Evolutionary conservation across 37 sponge, comb jelly and placozoan genomes (phyloP).

Genomic region (Trichoplax adhaerens): DNA sequence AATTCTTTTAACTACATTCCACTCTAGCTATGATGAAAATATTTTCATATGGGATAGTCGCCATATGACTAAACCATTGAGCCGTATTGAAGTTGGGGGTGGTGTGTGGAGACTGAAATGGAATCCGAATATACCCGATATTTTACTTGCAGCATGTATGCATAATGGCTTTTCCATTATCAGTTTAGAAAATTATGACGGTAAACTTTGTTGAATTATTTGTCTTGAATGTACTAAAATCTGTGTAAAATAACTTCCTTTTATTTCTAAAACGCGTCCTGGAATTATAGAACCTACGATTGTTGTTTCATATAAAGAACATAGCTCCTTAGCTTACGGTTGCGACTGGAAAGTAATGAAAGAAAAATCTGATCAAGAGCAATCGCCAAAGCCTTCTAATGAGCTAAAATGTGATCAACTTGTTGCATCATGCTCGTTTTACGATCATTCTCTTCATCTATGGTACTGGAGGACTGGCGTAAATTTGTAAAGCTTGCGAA

Average conservation of each 20-base stretch:
- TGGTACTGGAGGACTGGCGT: constrained; percentile 13
- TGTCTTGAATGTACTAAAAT: no score
- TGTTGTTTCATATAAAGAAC: constrained; percentile 25
- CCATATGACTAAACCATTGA: constrained; percentile 28
- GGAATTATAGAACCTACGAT: not conserved
- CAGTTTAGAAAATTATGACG: constrained; percentile 3
- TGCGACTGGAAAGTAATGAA: constrained; percentile 38
- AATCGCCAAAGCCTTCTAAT: no score
- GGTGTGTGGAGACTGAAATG: constrained; percentile 89
- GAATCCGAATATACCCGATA: constrained; percentile 21
- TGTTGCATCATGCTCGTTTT: constrained; percentile 69
- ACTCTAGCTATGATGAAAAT: constrained; percentile 59
- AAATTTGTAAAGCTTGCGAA: no score
- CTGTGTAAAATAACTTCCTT: no score
- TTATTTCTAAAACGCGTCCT: no score
- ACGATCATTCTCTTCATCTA: constrained; percentile 60
- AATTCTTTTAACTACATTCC: no score
- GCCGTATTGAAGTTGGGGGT: constrained; percentile 41
- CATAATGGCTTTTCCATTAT: constrained; percentile 34
- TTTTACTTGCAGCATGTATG: constrained; percentile 45
- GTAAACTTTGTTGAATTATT: not conserved
- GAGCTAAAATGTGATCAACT: no score
- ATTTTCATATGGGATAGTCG: constrained; percentile 56
- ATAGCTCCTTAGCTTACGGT: constrained; percentile 57
- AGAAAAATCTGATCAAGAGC: not conserved